Conservation (phyloP, 2,888 invertebrate genomes). For the Leptinotarsa juncta region DNA sequence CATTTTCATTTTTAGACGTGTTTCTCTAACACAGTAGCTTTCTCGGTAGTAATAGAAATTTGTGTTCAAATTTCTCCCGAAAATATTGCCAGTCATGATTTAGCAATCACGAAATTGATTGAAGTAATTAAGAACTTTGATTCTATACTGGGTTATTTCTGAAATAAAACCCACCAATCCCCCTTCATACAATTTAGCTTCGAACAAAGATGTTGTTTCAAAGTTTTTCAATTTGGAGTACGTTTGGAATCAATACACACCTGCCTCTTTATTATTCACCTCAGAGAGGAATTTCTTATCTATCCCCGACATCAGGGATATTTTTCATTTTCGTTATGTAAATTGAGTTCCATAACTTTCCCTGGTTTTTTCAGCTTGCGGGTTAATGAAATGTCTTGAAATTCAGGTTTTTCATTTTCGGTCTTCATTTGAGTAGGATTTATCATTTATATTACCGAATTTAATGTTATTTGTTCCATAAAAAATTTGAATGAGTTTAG, state of each 20-base stretch:
- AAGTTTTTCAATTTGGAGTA: constrained; percentile 12
- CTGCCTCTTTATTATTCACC: constrained; percentile 8
- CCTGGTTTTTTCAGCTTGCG: constrained; percentile 17
- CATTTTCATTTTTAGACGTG: too few species aligned
- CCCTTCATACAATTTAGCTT: neutral
- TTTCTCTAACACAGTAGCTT: too few species aligned
- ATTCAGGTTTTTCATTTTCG: constrained; percentile 10
- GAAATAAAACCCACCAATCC: neutral
- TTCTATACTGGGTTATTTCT: too few species aligned
- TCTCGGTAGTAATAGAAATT: too few species aligned
- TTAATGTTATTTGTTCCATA: neutral
- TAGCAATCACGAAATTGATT: too few species aligned
- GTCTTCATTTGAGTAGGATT: neutral
- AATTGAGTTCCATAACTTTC: constrained; percentile 27
- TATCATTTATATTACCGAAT: neutral
- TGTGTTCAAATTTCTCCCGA: too few species aligned
- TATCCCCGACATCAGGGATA: constrained; percentile 13
- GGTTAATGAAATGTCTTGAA: constrained; percentile 18
- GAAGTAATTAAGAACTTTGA: too few species aligned
- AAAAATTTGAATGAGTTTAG: neutral
- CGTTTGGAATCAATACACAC: constrained; percentile 9
- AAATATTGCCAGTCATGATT: too few species aligned
- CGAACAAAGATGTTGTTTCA: neutral
- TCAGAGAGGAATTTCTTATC: neutral
- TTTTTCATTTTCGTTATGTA: constrained; percentile 25